Evolutionary conservation across 2,888 invertebrate genomes (phyloP).

Genomic region (Perdita meconis): DNA sequence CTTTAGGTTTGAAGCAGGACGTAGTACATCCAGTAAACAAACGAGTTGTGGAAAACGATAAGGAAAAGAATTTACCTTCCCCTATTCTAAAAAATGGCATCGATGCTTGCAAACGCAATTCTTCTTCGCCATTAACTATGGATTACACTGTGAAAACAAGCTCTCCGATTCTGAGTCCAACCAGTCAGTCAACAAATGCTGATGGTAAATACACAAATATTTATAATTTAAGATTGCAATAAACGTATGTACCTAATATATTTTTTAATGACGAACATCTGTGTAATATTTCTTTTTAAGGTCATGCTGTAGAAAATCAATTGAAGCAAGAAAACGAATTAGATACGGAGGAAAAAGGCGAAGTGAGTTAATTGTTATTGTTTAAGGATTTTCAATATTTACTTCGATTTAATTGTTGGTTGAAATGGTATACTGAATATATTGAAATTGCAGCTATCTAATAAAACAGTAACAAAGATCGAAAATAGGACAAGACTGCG

Average conservation of each 20-base stretch:
- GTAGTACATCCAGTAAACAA: conserved; percentile 67
- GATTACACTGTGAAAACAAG: conserved; percentile 75
- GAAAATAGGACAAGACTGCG: conserved; percentile 75
- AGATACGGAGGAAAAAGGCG: conserved; percentile 32
- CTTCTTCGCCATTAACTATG: conserved; percentile 61
- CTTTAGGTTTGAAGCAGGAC: conserved; percentile 69
- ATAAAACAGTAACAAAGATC: conserved; percentile 54
- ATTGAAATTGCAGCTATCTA: conserved; percentile 45
- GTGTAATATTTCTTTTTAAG: conserved; percentile 43
- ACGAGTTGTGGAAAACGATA: conserved; percentile 71
- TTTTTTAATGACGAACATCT: background rate
- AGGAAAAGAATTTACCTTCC: conserved; percentile 75
- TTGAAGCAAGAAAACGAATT: conserved; percentile 38
- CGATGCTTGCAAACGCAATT: conserved; percentile 52
- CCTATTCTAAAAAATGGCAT: conserved; percentile 76
- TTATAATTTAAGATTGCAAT: background rate
- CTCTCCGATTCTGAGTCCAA: conserved; percentile 78
- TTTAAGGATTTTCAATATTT: background rate
- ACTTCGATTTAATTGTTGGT: too few relatives aligned
- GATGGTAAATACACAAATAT: conserved; percentile 56
- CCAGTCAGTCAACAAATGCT: conserved; percentile 69
- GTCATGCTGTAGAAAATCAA: conserved; percentile 32
- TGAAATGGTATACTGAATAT: background rate
- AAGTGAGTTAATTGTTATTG: conserved; percentile 38
- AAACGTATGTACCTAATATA: background rate